Evolutionary conservation across 2,797 vertebrate species (phyloP), one percentile per base, ranked within the genome.

Genomic region (Peromyscus eremicus): DNA sequence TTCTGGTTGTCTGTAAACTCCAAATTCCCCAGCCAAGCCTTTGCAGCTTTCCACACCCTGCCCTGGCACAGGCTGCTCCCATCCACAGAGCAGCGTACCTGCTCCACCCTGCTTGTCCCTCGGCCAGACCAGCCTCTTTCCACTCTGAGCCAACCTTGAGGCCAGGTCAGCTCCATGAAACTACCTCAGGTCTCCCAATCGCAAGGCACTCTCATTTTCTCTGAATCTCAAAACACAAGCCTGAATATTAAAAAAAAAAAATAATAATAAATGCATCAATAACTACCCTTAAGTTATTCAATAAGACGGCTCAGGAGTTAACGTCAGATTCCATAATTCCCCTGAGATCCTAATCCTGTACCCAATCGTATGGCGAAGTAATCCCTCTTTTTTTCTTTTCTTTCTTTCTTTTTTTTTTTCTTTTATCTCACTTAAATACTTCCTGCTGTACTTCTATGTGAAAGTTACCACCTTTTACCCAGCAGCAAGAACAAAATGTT

Each of bases 401-500:
- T 95, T 94, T 64, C 32, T 80, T 80, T 95, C 49, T 49, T 49
- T 49, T 10, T 49, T 10, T 2, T 0, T 25, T 32, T 32, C 32
- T 81, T 81, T 57, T 10, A 95, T 97, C 95, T 96, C 79, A 85
- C 96, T 87, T 94, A 93, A 97, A 96, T 95, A 92, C 95, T 94
- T 98, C 94, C 98, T 96, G 89, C 87, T 95, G 55, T 91, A 96
- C 66, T 87, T 97, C 86, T 75, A 0, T 91, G 89, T 96, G 96
- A 95, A 94, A 96, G 96, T 92, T 77, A 88, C 92, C 89, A 91
- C 93, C 85, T 97, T 96, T 95, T 92, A 92, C 91, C 87, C 93
- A 91, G 71, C 71, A 97, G 77, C 57, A 37, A 66, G 97, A 95
- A 97, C 96, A 97, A 85, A 96, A 92, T 95, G 97, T 96, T 97